Evolutionary conservation across 2,888 invertebrate species (phyloP).

Genomic region (Pristionchus japonicus): DNA sequence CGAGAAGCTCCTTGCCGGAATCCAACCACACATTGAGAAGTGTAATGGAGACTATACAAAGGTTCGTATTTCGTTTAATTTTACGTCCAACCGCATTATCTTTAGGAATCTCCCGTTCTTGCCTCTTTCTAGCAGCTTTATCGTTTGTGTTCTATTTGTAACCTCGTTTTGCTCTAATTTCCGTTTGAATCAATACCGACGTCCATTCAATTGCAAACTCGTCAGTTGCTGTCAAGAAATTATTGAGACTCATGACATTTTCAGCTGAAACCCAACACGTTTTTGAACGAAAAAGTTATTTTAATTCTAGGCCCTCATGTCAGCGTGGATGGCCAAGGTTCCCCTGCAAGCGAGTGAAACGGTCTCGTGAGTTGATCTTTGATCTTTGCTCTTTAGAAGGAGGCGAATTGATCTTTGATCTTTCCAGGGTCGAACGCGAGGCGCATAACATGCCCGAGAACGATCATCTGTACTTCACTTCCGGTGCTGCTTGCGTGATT

Average conservation of each 20-base stretch:
- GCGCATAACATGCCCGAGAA: constrained; percentile 49
- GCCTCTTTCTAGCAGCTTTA: too few relatives aligned
- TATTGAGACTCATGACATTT: too few relatives aligned
- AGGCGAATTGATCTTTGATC: background rate
- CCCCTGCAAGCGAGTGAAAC: constrained; percentile 61
- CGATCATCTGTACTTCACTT: constrained; percentile 83
- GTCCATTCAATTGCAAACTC: too few relatives aligned
- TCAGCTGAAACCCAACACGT: background rate
- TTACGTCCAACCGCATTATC: too few relatives aligned
- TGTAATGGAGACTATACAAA: constrained; percentile 53
- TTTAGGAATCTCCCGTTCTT: too few relatives aligned
- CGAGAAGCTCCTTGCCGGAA: constrained; percentile 82
- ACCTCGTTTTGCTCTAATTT: too few relatives aligned
- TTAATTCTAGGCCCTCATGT: constrained; percentile 46
- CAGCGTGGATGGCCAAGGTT: constrained; percentile 52
- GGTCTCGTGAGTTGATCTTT: constrained; percentile 53
- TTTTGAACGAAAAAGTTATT: too few relatives aligned
- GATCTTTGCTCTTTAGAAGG: constrained; percentile 45
- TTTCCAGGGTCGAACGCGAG: constrained; percentile 54
- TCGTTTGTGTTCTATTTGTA: too few relatives aligned
- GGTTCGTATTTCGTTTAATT: too few relatives aligned
- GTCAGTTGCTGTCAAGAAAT: too few relatives aligned
- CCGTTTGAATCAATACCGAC: too few relatives aligned
- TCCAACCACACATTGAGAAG: constrained; percentile 81
- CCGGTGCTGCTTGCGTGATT: constrained; percentile 87